Percentiles rank a stretch among this genome's conserved stretches.
phyloP scores from a whole-genome alignment of 2,113 vertebrate genomes.

The Pachyramphus minor region DNA sequence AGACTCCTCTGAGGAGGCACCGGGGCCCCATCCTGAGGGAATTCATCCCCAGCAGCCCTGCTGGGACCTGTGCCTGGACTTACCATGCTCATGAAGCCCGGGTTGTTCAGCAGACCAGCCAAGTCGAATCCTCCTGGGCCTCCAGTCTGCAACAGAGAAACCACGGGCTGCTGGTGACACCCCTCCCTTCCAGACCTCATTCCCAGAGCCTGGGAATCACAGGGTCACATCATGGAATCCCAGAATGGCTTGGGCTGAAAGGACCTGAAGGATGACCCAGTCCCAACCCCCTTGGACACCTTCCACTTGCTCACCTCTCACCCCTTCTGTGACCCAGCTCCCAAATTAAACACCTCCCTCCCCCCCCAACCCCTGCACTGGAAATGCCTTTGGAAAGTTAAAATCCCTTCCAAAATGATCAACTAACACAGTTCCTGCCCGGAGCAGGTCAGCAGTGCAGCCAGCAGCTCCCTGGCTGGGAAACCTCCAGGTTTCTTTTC shows the following conservation, averaged over 20 bases:
- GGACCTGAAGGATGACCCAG: background rate
- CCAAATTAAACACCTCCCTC: background rate
- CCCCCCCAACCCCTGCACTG: background rate
- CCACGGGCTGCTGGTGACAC: background rate
- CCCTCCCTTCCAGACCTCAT: background rate
- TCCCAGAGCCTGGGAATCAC: background rate
- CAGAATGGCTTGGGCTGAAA: background rate
- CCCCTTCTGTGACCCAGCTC: too few relatives aligned
- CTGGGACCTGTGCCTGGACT: background rate
- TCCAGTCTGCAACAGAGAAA: constrained; percentile 72
- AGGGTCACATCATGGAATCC: background rate
- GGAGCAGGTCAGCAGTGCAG: background rate
- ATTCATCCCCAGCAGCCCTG: background rate
- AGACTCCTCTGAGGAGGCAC: background rate
- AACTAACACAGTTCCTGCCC: accelerated
- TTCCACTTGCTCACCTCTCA: too few relatives aligned
- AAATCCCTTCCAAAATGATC: background rate
- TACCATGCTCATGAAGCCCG: constrained; percentile 96
- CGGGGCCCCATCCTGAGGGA: background rate
- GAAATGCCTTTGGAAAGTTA: background rate
- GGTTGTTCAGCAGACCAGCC: constrained; percentile 91
- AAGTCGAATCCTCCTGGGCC: constrained; percentile 88
- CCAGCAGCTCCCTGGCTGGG: background rate
- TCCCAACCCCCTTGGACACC: background rate
- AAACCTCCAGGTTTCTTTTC: background rate